phyloP scores from a whole-genome alignment of 2,797 vertebrate genomes.

The Ceryle rudis region DNA sequence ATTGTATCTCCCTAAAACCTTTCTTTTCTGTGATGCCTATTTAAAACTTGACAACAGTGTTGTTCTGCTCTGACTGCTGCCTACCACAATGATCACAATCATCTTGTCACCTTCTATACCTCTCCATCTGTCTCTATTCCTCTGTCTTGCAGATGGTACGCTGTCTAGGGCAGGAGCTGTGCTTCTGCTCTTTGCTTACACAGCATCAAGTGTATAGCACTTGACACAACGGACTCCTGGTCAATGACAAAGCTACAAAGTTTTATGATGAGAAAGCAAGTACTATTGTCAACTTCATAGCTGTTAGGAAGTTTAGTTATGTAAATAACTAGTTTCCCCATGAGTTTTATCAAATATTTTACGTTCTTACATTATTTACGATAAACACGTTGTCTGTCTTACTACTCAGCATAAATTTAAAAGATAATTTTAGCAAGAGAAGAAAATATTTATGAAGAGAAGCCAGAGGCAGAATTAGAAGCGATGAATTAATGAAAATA shows the following conservation, averaged over 20 bases:
- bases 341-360: conserved; percentile 58
- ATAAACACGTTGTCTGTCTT: not conserved
- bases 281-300: not conserved
- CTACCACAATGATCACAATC: not conserved
- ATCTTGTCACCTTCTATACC: conserved; percentile 19
- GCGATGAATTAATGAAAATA: conserved; percentile 43
- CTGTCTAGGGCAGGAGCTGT: conserved; percentile 11
- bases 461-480: conserved; percentile 11
- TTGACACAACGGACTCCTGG: not conserved
- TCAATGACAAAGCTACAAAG: not conserved
- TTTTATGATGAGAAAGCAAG: conserved; percentile 53
- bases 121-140: not conserved
- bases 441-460: conserved; percentile 60
- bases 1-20: not conserved
- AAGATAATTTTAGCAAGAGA: conserved; percentile 23
- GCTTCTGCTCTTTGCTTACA: not conserved
- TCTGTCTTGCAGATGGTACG: conserved; percentile 35
- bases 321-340: conserved; percentile 22
- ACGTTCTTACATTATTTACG: not conserved
- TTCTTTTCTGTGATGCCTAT: not conserved
- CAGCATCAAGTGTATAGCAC: not conserved
- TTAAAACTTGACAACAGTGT: not conserved
- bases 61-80: not conserved
- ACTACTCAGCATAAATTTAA: conserved; percentile 50
- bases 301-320: not conserved